A percentile compares a stretch with the other conserved stretches of the same genome.
phyloP scores from a whole-genome alignment of 2,888 invertebrate species.

The Pocota personata region DNA sequence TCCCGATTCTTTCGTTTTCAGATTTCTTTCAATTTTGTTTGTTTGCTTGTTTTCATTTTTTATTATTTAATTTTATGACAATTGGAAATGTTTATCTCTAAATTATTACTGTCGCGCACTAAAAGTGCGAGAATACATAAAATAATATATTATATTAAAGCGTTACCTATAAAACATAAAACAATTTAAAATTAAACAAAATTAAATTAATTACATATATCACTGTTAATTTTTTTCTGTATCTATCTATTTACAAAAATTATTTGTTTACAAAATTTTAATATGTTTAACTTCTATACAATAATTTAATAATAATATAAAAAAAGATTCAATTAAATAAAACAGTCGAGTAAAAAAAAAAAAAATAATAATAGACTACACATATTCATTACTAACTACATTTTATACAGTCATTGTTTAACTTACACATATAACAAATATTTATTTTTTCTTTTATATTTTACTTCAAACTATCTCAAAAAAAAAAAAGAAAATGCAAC shows the following conservation, averaged over 20 bases:
- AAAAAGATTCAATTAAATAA: constrained; percentile 70
- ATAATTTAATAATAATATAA: constrained; percentile 68
- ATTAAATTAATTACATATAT: constrained; percentile 73
- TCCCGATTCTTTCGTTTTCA: constrained; percentile 1
- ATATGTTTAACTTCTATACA: constrained; percentile 58
- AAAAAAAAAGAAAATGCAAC: constrained; percentile 42
- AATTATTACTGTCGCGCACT: not conserved
- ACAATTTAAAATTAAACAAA: constrained; percentile 39
- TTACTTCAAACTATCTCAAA: constrained; percentile 37
- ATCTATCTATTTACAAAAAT: constrained; percentile 60
- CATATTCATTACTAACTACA: constrained; percentile 59
- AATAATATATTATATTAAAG: constrained; percentile 54
- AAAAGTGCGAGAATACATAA: constrained; percentile 16
- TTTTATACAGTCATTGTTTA: constrained; percentile 63
- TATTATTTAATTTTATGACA: constrained; percentile 2
- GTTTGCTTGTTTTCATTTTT: constrained; percentile 19
- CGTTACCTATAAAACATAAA: constrained; percentile 50
- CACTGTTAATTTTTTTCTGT: constrained; percentile 63
- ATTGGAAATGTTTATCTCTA: constrained; percentile 24
- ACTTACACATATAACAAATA: constrained; percentile 73
- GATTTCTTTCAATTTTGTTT: constrained; percentile 21
- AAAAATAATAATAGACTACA: constrained; percentile 35
- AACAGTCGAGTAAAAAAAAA: constrained; percentile 60
- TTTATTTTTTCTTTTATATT: constrained; percentile 34
- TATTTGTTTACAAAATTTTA: constrained; percentile 53